phyloP scores from a whole-genome alignment of 1,140 invertebrate species.

The Nautilus pompilius region DNA sequence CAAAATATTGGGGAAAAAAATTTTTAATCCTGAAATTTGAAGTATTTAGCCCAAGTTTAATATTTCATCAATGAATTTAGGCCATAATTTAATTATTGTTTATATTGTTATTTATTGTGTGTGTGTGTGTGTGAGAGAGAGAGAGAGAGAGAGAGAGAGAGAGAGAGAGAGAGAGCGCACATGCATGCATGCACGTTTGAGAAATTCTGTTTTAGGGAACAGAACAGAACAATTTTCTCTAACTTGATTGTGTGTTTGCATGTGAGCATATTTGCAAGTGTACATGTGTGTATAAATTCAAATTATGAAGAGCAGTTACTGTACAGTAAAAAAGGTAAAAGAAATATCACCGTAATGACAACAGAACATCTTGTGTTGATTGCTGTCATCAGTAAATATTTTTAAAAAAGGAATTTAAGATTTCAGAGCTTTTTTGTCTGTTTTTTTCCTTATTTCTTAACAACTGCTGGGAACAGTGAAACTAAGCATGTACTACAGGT shows the following conservation, averaged over 20 bases:
- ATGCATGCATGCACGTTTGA: not conserved
- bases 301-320: not conserved
- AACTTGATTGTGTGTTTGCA: not conserved
- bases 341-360: not conserved
- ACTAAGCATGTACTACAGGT: too few relatives aligned
- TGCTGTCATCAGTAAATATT: not conserved
- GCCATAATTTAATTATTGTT: not conserved
- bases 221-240: not conserved
- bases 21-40: not conserved
- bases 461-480: too few relatives aligned
- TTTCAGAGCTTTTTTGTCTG: not conserved
- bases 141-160: conserved; percentile 8
- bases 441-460: too few relatives aligned
- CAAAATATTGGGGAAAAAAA: not conserved
- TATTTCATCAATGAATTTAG: not conserved
- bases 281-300: conserved; percentile 1
- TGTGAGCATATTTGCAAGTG: not conserved
- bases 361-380: not conserved
- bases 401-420: not conserved
- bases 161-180: not conserved
- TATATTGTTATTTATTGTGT: not conserved
- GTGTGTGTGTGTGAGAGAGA: not conserved
- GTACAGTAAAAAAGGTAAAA: not conserved
- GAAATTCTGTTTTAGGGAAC: not conserved
- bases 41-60: not conserved